phyloP scores from a whole-genome alignment of 2,113 vertebrate species.

The Phaetusa simplex region DNA sequence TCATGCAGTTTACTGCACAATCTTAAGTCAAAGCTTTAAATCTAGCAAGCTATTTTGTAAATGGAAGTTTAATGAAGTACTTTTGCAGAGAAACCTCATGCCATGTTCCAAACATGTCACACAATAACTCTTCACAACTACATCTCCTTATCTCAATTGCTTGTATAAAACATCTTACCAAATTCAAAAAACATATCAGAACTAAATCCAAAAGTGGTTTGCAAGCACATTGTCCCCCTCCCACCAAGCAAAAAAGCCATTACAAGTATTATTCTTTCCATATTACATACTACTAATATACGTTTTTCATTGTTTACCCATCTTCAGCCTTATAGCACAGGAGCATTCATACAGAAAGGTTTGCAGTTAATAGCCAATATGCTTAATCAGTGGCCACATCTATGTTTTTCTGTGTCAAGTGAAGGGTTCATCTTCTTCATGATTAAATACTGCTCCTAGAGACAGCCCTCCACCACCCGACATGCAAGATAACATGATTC shows the following conservation, averaged over 20 bases:
- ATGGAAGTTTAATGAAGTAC: rapidly evolving
- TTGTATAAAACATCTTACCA: neutral
- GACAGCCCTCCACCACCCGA: rapidly evolving
- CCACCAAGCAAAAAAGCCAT: neutral
- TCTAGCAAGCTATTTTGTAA: neutral
- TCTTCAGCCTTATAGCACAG: neutral
- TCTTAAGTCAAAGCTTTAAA: neutral
- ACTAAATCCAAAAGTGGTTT: neutral
- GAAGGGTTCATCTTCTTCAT: neutral
- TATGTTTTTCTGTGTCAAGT: neutral
- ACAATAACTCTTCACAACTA: neutral
- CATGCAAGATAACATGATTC: rapidly evolving
- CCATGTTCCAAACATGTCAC: rapidly evolving
- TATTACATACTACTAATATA: neutral
- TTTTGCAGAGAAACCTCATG: neutral
- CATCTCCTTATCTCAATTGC: neutral
- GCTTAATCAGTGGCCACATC: neutral
- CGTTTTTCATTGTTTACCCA: neutral
- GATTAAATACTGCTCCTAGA: neutral
- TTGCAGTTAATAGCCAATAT: neutral
- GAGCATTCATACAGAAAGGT: neutral
- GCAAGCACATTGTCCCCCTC: neutral
- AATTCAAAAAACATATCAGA: neutral
- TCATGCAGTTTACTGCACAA: neutral
- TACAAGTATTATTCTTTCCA: neutral